phyloP scores from a whole-genome alignment of 2,113 vertebrate species.

The Aspidoscelis tigris region DNA sequence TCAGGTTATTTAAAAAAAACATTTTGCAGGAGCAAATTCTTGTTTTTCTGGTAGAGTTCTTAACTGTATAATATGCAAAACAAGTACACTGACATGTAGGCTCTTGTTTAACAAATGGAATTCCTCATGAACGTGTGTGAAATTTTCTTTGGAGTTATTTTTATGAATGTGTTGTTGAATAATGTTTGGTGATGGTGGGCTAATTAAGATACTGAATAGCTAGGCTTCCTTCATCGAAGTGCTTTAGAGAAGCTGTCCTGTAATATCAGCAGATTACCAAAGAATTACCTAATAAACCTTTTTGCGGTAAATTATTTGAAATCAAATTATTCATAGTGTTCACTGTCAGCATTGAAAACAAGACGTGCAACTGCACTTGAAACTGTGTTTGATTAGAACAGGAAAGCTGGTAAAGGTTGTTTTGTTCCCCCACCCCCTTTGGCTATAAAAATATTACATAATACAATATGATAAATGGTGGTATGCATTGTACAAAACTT shows the following conservation, averaged over 20 bases:
- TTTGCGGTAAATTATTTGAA: background rate
- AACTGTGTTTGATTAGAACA: background rate
- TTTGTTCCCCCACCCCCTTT: background rate
- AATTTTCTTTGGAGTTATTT: background rate
- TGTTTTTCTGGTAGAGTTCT: constrained; percentile 61
- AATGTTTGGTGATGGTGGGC: background rate
- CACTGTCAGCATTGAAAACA: accelerated
- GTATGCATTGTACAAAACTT: background rate
- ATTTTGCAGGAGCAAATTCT: constrained; percentile 60
- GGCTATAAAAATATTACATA: background rate
- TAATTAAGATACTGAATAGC: background rate
- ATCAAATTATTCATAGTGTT: accelerated
- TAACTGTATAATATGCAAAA: constrained; percentile 57
- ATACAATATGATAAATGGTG: background rate
- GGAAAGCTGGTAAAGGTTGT: background rate
- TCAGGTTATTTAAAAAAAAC: constrained; percentile 48
- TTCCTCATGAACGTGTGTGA: background rate
- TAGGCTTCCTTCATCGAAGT: background rate
- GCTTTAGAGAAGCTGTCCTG: background rate
- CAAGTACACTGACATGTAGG: constrained; percentile 60
- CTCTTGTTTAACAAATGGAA: constrained; percentile 51
- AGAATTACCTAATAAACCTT: background rate
- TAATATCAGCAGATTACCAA: background rate
- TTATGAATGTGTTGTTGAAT: background rate
- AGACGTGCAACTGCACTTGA: background rate